These are phyloP conservation scores for Nomada ruficornis DNA, from an alignment of 2,888 invertebrate species.

Conservation along the genomic window DNA sequence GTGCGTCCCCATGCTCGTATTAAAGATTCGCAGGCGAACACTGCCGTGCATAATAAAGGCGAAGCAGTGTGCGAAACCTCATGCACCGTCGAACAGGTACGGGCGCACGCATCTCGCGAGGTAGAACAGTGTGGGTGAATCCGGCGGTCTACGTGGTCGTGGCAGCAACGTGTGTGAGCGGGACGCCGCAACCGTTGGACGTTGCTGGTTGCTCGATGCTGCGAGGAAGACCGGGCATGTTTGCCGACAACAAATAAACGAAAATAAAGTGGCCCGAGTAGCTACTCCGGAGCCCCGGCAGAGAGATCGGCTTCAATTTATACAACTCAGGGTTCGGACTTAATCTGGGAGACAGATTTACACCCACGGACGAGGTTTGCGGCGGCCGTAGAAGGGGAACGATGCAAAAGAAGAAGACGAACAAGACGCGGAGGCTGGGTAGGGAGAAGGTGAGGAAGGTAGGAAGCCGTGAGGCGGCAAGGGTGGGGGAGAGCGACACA, in stretches of 20 bases:
- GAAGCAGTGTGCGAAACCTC: slow-evolving; percentile 3
- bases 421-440: slow-evolving; percentile 1
- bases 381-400: slow-evolving; percentile 36
- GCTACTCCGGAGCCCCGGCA: slow-evolving; percentile 69
- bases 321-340: slow-evolving; percentile 79
- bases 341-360: slow-evolving; percentile 81
- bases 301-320: slow-evolving; percentile 80
- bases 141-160: slow-evolving; percentile 36
- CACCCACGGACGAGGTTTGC: slow-evolving; percentile 73
- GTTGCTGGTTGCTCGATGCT: slow-evolving; percentile 54
- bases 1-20: slow-evolving; percentile 39
- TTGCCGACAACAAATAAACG: slow-evolving; percentile 80
- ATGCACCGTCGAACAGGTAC: neutral
- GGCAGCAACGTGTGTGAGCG: slow-evolving; percentile 67
- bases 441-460: slow-evolving; percentile 24
- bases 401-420: slow-evolving; percentile 51
- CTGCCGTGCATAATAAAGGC: slow-evolving; percentile 52
- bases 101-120: neutral
- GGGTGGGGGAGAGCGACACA: slow-evolving; percentile 9
- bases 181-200: slow-evolving; percentile 50
- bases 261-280: slow-evolving; percentile 78
- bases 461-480: neutral
- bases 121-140: slow-evolving; percentile 20
- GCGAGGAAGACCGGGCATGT: slow-evolving; percentile 76
- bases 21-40: slow-evolving; percentile 46